phyloP scores from a whole-genome alignment of 2,888 invertebrate genomes.

The Trissolcus japonicus region DNA sequence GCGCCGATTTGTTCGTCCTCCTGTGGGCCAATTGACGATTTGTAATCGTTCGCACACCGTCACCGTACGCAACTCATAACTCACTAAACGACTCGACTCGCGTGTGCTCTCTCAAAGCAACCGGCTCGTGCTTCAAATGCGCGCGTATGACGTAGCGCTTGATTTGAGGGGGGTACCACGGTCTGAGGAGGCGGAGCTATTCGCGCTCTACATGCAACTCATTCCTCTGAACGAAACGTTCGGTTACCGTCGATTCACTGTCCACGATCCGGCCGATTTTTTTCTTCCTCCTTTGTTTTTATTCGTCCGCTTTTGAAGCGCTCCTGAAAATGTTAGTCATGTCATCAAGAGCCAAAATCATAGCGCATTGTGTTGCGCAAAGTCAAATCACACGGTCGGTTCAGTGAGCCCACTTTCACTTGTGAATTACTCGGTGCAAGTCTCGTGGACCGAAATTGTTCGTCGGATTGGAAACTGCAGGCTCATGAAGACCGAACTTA shows the following conservation, averaged over 20 bases:
- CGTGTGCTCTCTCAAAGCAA: constrained; percentile 60
- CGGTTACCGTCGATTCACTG: not conserved
- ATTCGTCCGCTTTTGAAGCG: not conserved
- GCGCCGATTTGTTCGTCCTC: constrained; percentile 60
- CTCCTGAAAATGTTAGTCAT: not conserved
- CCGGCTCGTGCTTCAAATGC: constrained; percentile 67
- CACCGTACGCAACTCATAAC: constrained; percentile 70
- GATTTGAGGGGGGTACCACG: constrained; percentile 65
- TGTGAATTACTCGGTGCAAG: constrained; percentile 7
- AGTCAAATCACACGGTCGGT: not conserved
- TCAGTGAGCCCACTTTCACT: constrained; percentile 29
- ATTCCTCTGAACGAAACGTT: not conserved
- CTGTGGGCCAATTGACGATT: constrained; percentile 49
- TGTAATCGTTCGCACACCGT: constrained; percentile 57
- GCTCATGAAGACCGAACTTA: not conserved
- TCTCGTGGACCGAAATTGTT: too few relatives aligned
- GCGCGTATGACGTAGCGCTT: constrained; percentile 70
- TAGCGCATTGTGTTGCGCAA: constrained; percentile 7
- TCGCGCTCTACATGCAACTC: constrained; percentile 57
- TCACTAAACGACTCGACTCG: constrained; percentile 65
- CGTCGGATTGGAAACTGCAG: not conserved
- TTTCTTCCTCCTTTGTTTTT: not conserved
- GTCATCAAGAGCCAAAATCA: not conserved
- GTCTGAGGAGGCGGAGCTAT: constrained; percentile 73
- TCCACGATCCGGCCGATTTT: not conserved